Percentiles rank a stretch among this genome's conserved stretches.
These are phyloP conservation scores for Ectemnius continuus DNA, from an alignment of 2,888 invertebrate genomes.

Conservation along the genomic window DNA sequence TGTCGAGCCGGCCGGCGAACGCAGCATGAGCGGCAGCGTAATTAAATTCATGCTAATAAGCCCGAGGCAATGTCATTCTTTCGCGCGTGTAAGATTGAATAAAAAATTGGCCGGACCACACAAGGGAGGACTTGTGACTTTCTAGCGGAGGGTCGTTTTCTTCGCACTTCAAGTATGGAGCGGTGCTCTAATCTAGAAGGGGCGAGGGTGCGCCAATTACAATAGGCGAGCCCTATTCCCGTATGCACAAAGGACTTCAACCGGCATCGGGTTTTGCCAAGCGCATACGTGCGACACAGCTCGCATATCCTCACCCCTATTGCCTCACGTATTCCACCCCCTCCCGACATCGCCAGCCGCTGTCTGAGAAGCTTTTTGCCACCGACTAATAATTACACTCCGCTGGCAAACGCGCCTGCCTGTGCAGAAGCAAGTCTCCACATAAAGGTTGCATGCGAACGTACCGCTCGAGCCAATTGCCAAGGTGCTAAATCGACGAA, in stretches of 20 bases:
- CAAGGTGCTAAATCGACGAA: too few species aligned
- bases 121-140: too few species aligned
- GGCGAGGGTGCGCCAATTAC: constrained; percentile 8
- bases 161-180: too few species aligned
- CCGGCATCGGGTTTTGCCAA: constrained; percentile 54
- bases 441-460: not conserved
- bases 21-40: constrained; percentile 47
- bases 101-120: too few species aligned
- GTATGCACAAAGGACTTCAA: constrained; percentile 69
- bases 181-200: too few species aligned
- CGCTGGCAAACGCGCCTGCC: constrained; percentile 19
- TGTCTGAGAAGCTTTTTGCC: constrained; percentile 61
- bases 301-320: constrained; percentile 41
- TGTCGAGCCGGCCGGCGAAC: constrained; percentile 51
- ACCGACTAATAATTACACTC: constrained; percentile 58
- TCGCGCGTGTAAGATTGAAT: not conserved
- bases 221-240: constrained; percentile 54
- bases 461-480: too few species aligned
- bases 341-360: constrained; percentile 46
- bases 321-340: constrained; percentile 43
- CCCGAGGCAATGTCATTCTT: constrained; percentile 21
- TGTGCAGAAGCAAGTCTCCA: not conserved
- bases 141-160: too few species aligned
- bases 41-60: constrained; percentile 73
- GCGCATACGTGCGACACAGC: constrained; percentile 54